A percentile compares a stretch with the other conserved stretches of the same genome.
Conservation (phyloP, 2,888 invertebrate species). For the Cephus pygmeus region DNA sequence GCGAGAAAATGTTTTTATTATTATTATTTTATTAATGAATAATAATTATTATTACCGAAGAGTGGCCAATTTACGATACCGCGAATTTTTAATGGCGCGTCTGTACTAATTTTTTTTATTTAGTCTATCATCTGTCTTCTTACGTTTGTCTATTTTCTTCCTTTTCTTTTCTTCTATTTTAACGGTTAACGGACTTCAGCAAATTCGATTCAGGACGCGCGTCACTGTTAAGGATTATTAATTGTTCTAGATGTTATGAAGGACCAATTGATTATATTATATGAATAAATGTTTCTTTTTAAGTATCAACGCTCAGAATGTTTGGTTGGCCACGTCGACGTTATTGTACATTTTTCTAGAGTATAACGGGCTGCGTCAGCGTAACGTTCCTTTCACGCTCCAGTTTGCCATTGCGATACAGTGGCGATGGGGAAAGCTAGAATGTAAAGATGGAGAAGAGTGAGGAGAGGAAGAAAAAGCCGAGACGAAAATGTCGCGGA, state of each 20-base stretch:
- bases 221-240: conserved; percentile 37
- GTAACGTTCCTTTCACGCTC: conserved; percentile 27
- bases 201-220: conserved; percentile 19
- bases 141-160: conserved; percentile 17
- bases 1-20: not conserved
- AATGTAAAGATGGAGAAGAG: not conserved
- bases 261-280: conserved; percentile 41
- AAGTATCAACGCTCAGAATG: conserved; percentile 43
- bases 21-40: not conserved
- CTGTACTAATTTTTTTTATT: not conserved
- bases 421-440: not conserved
- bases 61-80: conserved; percentile 29
- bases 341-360: conserved; percentile 51
- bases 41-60: conserved; percentile 15
- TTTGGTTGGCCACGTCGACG: conserved; percentile 40
- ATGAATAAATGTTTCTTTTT: conserved; percentile 41
- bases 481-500: not conserved
- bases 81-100: not conserved
- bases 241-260: conserved; percentile 40
- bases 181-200: conserved; percentile 45
- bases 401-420: conserved; percentile 34
- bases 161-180: conserved; percentile 23
- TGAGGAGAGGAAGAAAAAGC: not conserved
- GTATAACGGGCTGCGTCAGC: conserved; percentile 8
- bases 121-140: not conserved